These are phyloP conservation scores for Coremacera marginata DNA, from an alignment of 2,888 invertebrate genomes.

Conservation along the genomic window DNA sequence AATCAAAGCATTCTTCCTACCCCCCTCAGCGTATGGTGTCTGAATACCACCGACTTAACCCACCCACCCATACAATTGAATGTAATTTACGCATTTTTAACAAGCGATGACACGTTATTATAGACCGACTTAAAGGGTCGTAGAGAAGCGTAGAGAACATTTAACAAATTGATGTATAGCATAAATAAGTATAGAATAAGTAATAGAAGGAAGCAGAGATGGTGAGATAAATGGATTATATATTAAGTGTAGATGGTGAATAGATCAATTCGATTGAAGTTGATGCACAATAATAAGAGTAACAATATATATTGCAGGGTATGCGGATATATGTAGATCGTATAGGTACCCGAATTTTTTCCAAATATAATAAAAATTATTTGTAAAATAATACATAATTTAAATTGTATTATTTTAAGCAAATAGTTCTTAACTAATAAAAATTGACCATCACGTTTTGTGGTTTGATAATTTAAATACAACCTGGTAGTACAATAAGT, in stretches of 20 bases:
- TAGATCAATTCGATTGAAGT: constrained; percentile 9
- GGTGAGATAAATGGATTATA: constrained; percentile 24
- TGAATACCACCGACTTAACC: not conserved
- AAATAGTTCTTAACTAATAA: no score
- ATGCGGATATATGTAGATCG: no score
- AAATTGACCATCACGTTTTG: no score
- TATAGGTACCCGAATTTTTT: no score
- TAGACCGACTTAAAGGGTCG: constrained; percentile 34
- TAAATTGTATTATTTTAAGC: no score
- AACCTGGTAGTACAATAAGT: no score
- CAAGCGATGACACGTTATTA: constrained; percentile 64
- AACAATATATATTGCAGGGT: no score
- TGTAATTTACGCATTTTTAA: constrained; percentile 62
- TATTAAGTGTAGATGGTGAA: not conserved
- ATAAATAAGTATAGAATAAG: not conserved
- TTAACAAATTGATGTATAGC: not conserved
- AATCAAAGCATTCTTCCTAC: not conserved
- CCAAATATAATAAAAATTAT: no score
- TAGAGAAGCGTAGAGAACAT: not conserved
- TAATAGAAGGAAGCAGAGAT: not conserved
- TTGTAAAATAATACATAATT: no score
- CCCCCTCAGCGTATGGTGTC: not conserved
- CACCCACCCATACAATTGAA: constrained; percentile 48
- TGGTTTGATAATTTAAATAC: no score
- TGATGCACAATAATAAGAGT: not conserved